Conservation (phyloP, 2,797 vertebrate genomes). For the Meda fulgida region DNA sequence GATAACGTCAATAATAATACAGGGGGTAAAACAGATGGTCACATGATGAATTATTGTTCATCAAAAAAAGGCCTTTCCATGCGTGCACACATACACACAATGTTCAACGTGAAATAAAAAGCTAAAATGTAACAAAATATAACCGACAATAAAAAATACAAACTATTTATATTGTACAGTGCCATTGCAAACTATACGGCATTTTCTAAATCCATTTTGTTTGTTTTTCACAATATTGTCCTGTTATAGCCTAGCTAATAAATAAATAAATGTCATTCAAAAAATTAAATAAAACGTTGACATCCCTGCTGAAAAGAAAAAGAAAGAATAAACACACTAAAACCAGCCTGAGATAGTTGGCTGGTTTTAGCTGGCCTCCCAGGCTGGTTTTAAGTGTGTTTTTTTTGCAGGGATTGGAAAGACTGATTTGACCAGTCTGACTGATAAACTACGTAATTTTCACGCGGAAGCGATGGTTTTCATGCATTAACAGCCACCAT, state of each 20-base stretch:
- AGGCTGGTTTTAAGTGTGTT: no score
- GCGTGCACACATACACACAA: not conserved
- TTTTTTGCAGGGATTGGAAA: not conserved
- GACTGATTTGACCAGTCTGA: not conserved
- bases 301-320: no score
- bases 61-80: not conserved
- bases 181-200: not conserved
- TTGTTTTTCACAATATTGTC: no score
- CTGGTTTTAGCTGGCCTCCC: no score
- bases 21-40: not conserved
- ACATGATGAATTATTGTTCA: not conserved
- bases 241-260: no score
- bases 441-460: not conserved
- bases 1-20: not conserved
- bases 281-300: no score
- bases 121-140: not conserved
- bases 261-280: no score
- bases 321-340: no score
- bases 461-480: not conserved
- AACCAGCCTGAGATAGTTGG: no score
- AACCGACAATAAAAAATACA: no score
- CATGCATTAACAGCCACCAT: no score
- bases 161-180: no score
- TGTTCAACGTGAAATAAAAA: not conserved
- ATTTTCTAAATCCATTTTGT: not conserved